Evolutionary conservation across 30 jellyfish, hydroid and myxozoan genomes (phyloP), one percentile per base, ranked within the genome.

Genomic region (Turritopsis dohrnii): DNA sequence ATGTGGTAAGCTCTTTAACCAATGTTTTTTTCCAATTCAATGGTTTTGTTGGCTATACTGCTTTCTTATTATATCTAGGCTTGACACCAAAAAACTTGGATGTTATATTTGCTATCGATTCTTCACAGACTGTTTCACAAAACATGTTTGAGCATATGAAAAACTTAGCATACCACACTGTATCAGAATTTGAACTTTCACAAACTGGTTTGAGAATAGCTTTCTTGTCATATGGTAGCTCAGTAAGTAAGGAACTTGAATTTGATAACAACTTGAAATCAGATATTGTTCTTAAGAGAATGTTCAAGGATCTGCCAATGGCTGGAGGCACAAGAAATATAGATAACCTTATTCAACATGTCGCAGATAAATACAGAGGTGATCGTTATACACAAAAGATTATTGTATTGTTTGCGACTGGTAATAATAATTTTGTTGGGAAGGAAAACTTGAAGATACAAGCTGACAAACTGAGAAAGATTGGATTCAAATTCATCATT

Each of bases 401-500:
- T 9, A 4, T 66, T 21, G 29, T 66, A 8, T 66, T 66, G 17
- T 21, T 66, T 66, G 29, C 17, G 17, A 66, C 76, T 66, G 76
- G 76, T 66, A 66, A 66, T 66, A 66, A 21, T 17, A 66, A 66
- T 66, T 17, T 26, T 17, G 16, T 26, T 21, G 76, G 29, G 8
- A 66, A 66, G 17, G 76, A 66, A 5, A 21, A 66, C 29, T 66
- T 66, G 17, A 26, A 21, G 29, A 66, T 1, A 66, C 29, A 66
- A 66, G 29, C 29, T 66, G 29, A 26, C 8, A 17, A 66, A 21
- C 29, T 66, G 76, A 66, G 29, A 26, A 66, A 9, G 76, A 21
- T 27, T 21, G 96, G 96, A 17, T 80, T 87, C 23, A 79, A 91
- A 27, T 41, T 87, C 16, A 85, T 85, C 16, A 89, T 87, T 7